Evolutionary conservation across 2,888 invertebrate genomes (phyloP).

Genomic region (Drosophila merina): DNA sequence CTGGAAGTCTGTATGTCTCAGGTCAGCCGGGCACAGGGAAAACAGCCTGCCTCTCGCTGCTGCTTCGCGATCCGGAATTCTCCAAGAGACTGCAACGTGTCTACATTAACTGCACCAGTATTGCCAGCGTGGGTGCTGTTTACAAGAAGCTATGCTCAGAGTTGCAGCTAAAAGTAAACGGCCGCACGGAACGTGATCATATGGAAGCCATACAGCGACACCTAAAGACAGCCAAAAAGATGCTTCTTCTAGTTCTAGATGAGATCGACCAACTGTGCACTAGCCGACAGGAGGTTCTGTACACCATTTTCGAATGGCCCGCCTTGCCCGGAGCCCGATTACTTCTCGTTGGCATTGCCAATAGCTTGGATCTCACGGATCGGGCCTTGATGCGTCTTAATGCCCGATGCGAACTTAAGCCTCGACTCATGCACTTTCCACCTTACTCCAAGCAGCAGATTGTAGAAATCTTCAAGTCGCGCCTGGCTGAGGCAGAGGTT

Average conservation of each 20-base stretch:
- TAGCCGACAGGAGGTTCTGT: slow-evolving; percentile 92
- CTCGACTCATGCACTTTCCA: slow-evolving; percentile 93
- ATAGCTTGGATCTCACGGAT: slow-evolving; percentile 97
- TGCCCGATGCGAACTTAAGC: slow-evolving; percentile 89
- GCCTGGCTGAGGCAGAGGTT: slow-evolving; percentile 89
- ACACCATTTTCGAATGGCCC: slow-evolving; percentile 97
- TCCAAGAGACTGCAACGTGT: slow-evolving; percentile 85
- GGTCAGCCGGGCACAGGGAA: slow-evolving; percentile 98
- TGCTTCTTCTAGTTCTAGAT: slow-evolving; percentile 94
- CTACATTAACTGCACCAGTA: slow-evolving; percentile 93
- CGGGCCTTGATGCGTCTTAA: slow-evolving; percentile 94
- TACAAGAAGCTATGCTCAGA: slow-evolving; percentile 91
- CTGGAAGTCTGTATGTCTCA: slow-evolving; percentile 95
- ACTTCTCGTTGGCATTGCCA: slow-evolving; percentile 95
- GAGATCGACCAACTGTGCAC: slow-evolving; percentile 97
- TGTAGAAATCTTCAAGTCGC: slow-evolving; percentile 91
- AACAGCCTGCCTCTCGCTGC: slow-evolving; percentile 92
- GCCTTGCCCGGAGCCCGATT: slow-evolving; percentile 88
- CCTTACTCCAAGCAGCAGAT: slow-evolving; percentile 97
- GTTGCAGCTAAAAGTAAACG: slow-evolving; percentile 86
- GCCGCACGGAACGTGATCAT: slow-evolving; percentile 88
- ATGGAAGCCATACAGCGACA: slow-evolving; percentile 89
- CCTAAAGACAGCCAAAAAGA: slow-evolving; percentile 87
- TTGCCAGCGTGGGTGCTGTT: slow-evolving; percentile 92
- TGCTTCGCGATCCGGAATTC: slow-evolving; percentile 87